A percentile compares a stretch with the other conserved stretches of the same genome.
Evolutionary conservation across 2,797 vertebrate genomes (phyloP).

Genomic region (Characodon lateralis): DNA sequence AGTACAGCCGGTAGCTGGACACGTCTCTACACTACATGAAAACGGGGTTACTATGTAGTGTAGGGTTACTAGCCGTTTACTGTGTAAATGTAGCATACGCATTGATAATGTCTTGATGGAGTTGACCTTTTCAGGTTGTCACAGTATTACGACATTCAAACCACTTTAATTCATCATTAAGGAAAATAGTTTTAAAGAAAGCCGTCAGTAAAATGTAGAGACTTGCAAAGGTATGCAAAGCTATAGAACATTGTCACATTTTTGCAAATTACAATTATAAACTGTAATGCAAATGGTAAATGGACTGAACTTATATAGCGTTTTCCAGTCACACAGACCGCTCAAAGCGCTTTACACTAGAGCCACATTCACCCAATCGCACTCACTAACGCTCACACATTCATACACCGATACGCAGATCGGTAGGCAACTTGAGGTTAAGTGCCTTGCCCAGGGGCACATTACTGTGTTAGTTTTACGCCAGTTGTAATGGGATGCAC

Average conservation of each 20-base stretch:
- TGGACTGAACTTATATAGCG: no score
- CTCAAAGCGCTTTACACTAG: no score
- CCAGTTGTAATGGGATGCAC: no score
- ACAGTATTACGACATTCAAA: not conserved
- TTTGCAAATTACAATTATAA: not conserved
- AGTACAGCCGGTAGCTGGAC: slow-evolving; percentile 33
- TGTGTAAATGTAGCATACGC: slow-evolving; percentile 31
- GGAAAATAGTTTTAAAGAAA: not conserved
- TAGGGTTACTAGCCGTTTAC: not conserved
- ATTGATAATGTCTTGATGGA: slow-evolving; percentile 31
- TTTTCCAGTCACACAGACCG: no score
- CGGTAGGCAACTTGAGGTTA: no score
- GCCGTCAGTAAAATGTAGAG: not conserved
- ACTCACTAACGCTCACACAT: no score
- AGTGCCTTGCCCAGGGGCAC: no score
- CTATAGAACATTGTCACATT: not conserved
- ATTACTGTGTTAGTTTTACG: no score
- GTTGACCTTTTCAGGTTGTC: slow-evolving; percentile 5
- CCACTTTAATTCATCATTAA: not conserved
- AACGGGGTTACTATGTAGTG: slow-evolving; percentile 32
- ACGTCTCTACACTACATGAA: slow-evolving; percentile 21
- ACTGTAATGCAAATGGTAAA: not conserved
- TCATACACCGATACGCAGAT: no score
- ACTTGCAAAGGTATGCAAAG: not conserved
- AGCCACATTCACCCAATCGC: no score